Conservation (phyloP, 1,140 invertebrate species). For the Euborellia annulipes region DNA sequence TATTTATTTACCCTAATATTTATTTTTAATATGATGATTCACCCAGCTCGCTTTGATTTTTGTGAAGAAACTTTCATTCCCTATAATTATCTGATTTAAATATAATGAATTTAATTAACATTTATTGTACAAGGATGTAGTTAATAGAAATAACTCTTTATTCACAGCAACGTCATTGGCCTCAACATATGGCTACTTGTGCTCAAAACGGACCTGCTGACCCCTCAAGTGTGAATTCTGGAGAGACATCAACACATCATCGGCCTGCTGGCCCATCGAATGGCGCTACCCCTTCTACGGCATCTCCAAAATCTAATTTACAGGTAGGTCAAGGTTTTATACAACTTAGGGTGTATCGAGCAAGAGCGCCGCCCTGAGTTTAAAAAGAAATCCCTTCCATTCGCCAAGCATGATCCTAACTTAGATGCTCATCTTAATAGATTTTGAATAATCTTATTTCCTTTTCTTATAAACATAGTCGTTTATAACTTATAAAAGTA, state of each 20-base stretch:
- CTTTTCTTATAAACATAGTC: too few relatives aligned
- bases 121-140: background rate
- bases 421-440: too few relatives aligned
- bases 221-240: background rate
- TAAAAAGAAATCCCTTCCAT: too few relatives aligned
- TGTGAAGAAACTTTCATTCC: too few relatives aligned
- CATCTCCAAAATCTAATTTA: background rate
- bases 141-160: background rate
- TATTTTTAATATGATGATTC: too few relatives aligned
- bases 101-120: conserved; percentile 6
- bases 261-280: background rate
- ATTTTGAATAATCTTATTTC: too few relatives aligned
- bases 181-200: conserved; percentile 36
- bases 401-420: too few relatives aligned
- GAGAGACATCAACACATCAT: background rate
- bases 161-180: conserved; percentile 42
- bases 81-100: too few relatives aligned
- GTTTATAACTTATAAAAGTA: too few relatives aligned
- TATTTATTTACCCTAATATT: too few relatives aligned
- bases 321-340: background rate
- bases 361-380: background rate
- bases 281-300: background rate
- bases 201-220: conserved; percentile 15
- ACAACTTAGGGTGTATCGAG: background rate
- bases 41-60: too few relatives aligned